These are phyloP conservation scores for Ellobius talpinus DNA, from an alignment of 2,113 vertebrate species.

Conservation along the genomic window DNA sequence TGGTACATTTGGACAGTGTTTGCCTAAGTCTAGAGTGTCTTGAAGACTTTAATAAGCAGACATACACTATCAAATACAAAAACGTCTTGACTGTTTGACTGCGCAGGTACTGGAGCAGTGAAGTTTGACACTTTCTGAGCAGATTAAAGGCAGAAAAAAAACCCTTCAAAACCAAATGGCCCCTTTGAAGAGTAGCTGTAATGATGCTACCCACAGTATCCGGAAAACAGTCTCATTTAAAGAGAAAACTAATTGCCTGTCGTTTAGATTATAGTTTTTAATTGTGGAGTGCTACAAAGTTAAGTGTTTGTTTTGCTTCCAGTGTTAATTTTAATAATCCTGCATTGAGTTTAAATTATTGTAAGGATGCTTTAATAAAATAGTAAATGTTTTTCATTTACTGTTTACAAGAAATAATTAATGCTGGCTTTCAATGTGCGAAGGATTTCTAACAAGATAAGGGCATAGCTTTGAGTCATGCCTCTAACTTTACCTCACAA, in stretches of 20 bases:
- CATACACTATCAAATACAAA: constrained; percentile 85
- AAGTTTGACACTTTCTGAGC: constrained; percentile 80
- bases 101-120: constrained; percentile 86
- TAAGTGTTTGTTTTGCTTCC: constrained; percentile 80
- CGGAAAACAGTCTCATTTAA: constrained; percentile 65
- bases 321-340: constrained; percentile 74
- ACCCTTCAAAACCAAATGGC: constrained; percentile 63
- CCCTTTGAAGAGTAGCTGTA: constrained; percentile 37
- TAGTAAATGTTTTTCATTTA: constrained; percentile 69
- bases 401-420: constrained; percentile 40
- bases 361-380: constrained; percentile 68
- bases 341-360: constrained; percentile 71
- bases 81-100: constrained; percentile 84
- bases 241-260: constrained; percentile 79
- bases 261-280: constrained; percentile 73
- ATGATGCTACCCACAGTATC: constrained; percentile 22
- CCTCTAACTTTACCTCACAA: constrained; percentile 59
- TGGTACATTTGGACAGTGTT: constrained; percentile 93
- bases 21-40: constrained; percentile 89
- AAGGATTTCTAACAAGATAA: constrained; percentile 68
- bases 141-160: constrained; percentile 64
- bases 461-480: constrained; percentile 69
- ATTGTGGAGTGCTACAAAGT: constrained; percentile 51
- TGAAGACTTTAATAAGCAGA: constrained; percentile 89
- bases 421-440: constrained; percentile 58